Conservation (phyloP, 2,888 invertebrate species). For the Acleris laterana region DNA sequence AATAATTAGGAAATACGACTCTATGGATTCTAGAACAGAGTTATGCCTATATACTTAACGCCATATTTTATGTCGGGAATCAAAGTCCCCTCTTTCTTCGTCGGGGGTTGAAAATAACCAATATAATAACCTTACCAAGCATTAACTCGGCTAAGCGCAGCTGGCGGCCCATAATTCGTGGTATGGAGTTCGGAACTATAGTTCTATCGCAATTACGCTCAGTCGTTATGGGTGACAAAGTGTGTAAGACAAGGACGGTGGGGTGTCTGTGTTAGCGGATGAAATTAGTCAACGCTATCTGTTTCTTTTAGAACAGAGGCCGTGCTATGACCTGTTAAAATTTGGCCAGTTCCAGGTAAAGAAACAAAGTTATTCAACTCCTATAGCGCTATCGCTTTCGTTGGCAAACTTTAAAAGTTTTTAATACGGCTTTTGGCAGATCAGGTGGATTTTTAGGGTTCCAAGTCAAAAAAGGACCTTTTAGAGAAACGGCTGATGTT, state of each 20-base stretch:
- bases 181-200: conserved; percentile 18
- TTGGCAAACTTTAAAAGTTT: too few species aligned
- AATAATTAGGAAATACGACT: too few species aligned
- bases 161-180: conserved; percentile 16
- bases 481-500: too few species aligned
- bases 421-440: too few species aligned
- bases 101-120: too few species aligned
- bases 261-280: conserved; percentile 4
- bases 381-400: too few species aligned
- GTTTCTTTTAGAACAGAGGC: not conserved
- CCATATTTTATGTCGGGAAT: too few species aligned
- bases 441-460: too few species aligned
- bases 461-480: too few species aligned
- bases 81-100: too few species aligned
- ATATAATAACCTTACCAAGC: not conserved
- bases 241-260: conserved; percentile 9
- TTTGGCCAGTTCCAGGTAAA: not conserved
- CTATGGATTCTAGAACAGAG: too few species aligned
- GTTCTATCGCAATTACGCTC: conserved; percentile 19
- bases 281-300: not conserved
- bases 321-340: not conserved
- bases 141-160: conserved; percentile 2
- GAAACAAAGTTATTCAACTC: not conserved
- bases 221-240: conserved; percentile 25
- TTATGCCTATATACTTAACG: too few species aligned